Evolutionary conservation across 2,888 invertebrate species (phyloP).

Genomic region (Cheiracanthium punctorium): DNA sequence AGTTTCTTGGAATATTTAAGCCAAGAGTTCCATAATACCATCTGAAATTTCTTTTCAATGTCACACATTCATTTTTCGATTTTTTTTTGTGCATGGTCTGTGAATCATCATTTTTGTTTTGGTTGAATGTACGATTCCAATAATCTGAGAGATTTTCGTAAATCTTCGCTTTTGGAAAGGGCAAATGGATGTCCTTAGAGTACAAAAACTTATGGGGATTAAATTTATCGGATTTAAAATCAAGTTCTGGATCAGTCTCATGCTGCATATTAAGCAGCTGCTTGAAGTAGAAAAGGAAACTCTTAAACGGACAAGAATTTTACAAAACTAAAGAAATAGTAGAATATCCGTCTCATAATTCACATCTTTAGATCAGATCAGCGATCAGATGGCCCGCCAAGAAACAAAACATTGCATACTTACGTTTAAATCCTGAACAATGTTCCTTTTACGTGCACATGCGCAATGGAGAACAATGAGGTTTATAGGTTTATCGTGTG

Average conservation of each 20-base stretch:
- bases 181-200: not conserved
- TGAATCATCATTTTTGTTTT: not conserved
- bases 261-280: not conserved
- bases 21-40: constrained; percentile 40
- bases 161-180: constrained; percentile 40
- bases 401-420: too few relatives aligned
- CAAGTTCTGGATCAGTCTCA: constrained; percentile 11
- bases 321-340: too few relatives aligned
- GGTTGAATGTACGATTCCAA: constrained; percentile 25
- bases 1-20: not conserved
- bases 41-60: constrained; percentile 33
- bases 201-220: constrained; percentile 21
- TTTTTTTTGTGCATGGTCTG: not conserved
- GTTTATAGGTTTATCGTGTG: too few relatives aligned
- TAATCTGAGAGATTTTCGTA: constrained; percentile 57
- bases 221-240: constrained; percentile 45
- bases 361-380: too few relatives aligned
- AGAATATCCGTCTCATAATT: too few relatives aligned
- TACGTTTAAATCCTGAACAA: too few relatives aligned
- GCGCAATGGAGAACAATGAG: too few relatives aligned
- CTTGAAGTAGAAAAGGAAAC: too few relatives aligned
- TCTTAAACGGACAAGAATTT: too few relatives aligned
- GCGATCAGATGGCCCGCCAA: too few relatives aligned
- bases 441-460: too few relatives aligned
- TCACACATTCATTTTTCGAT: not conserved